phyloP scores from a whole-genome alignment of 2,113 vertebrate genomes.

The Calyptomena viridis region DNA sequence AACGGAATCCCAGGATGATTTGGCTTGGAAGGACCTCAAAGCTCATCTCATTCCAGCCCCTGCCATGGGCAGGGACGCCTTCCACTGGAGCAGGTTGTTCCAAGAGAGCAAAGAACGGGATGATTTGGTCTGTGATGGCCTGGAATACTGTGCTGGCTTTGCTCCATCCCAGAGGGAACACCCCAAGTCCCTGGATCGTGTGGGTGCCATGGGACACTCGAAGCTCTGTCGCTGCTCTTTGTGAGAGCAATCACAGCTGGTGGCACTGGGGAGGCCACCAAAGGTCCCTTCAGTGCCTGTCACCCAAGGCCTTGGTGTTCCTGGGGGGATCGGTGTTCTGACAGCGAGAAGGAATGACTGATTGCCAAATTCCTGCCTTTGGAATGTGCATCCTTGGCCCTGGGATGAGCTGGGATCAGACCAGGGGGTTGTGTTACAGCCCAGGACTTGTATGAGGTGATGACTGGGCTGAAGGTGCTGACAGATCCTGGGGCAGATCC shows the following conservation, averaged over 20 bases:
- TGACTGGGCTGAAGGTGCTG: constrained; percentile 5
- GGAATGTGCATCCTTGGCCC: background rate
- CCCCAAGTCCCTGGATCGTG: rapidly evolving
- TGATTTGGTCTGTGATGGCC: rapidly evolving
- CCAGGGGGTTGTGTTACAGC: background rate
- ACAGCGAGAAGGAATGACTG: background rate
- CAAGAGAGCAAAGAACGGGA: rapidly evolving
- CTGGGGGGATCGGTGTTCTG: background rate
- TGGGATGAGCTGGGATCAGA: background rate
- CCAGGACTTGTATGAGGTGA: background rate
- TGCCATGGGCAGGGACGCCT: background rate
- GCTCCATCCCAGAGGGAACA: background rate
- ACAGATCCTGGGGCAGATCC: background rate
- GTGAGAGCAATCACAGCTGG: background rate
- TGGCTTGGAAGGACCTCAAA: background rate
- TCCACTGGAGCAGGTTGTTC: background rate
- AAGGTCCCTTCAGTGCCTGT: background rate
- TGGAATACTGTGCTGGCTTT: background rate
- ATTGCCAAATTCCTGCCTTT: background rate
- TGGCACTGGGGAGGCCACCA: background rate
- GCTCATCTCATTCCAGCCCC: background rate
- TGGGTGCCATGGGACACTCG: rapidly evolving
- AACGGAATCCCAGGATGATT: background rate
- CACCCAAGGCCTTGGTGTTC: background rate
- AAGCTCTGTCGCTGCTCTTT: background rate